Evolutionary conservation across 2,797 vertebrate genomes (phyloP), one percentile per base, ranked within the genome.

Genomic region (Rhabdomys pumilio): DNA sequence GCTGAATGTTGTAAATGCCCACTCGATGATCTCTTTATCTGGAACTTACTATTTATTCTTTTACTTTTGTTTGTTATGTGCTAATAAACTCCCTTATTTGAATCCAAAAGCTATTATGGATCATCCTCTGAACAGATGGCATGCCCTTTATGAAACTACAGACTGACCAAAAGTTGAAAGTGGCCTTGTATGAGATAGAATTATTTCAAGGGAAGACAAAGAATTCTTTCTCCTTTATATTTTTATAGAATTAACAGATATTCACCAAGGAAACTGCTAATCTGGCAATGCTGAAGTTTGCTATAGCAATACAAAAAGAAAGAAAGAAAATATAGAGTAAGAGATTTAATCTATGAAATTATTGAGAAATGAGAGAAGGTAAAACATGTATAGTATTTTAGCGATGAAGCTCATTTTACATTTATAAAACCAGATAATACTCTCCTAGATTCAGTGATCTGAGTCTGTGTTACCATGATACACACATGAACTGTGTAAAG

Each of bases 341-440:
- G 6, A 2, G 12, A 57, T 87, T 92, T 93, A 92, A 67, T 59
- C 17, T n/a, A 50, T 72, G 31, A 75, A 41, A 67, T 76, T 80
- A 85, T 90, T 93, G n/a, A 7, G 29, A 72, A 91, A 87, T 26
- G n/a, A 34, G 9, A 5, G 19, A 24, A 59, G 44, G 31, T 34
- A 34, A 72, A 34, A 89, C 47, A n/a, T 38, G 88, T 38, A 53
- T 38, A 63, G 5, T 19, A 96, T 90, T 85, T 95, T 94, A 38
- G 57, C 38, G 89, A 38, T 61, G 3, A 90, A 82, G 20, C 77
- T 1, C 38, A 77, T 73, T 90, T 95, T 91, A 11, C 44, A 47
- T 90, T 91, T 80, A 59, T 79, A 44, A 81, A 94, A 72, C 8
- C 41, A 91, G 29, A 86, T 63, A 1, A 83, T 22, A 69, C 10